Evolutionary conservation across 2,888 invertebrate genomes (phyloP), one percentile per base, ranked within the genome.

Genomic region (Dexiosoma caninum): DNA sequence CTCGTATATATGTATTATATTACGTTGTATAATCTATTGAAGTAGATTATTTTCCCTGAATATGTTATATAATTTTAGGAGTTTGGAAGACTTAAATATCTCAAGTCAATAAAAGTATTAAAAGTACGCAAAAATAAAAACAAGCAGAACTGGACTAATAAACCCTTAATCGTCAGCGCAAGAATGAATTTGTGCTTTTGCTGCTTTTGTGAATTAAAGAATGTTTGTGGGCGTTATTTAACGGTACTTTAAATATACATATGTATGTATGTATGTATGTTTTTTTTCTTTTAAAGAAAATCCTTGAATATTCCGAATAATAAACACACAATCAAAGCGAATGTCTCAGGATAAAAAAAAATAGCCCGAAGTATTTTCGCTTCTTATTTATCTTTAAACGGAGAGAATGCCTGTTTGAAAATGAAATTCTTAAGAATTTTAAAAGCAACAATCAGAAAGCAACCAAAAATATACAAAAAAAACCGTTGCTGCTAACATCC

Each of bases 381-480:
- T 35, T 44, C 55, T 46, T 23, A 19, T 42, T 57, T 57, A 35
- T 27, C 42, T 62, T 42, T 14, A 40, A 70, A 40, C 7, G 49
- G n/a, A 57, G 51, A 57, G 57, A 78, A 66, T 64, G 64, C 51
- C 57, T 64, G 57, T 57, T 64, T 57, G 35, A 64, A 71, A 53
- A 49, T 35, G 4, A 71, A 66, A 78, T 78, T 78, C 77, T 57
- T n/a, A 59, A 71, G 77, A 78, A 78, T 64, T 71, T 57, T 5
- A 32, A 67, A 75, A 72, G 16, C 32, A 42, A 62, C 21, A 60
- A 57, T 21, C 85, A 57, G 83, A 83, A 82, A 82, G 85, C 84
- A 84, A 84, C 83, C 14, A 59, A 66, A 23, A 51, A 27, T n/a
- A 30, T 21, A 23, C 27, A 51, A 49, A 51, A 78, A 51, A 57